Evolutionary conservation across 2,113 vertebrate genomes (phyloP), one percentile per base, ranked within the genome.

Genomic region (Charadrius vociferus): DNA sequence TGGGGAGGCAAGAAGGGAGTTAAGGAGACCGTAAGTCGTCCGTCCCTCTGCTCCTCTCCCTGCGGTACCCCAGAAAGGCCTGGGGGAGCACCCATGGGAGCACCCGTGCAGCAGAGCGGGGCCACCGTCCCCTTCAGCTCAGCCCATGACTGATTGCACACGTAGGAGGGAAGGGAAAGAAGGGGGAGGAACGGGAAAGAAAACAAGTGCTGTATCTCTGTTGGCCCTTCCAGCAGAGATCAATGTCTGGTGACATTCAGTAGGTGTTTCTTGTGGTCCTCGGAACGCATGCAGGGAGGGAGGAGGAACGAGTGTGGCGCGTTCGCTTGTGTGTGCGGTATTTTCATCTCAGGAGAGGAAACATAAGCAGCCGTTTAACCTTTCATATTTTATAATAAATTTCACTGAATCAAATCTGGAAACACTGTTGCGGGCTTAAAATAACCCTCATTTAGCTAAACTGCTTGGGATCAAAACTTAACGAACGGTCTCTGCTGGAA

Each of bases 371-470:
- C 66, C 49, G 73, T 94, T 93, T 90, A 91, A 80, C 49, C 41
- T 93, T 88, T 88, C 62, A 55, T 77, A 70, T 95, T 95, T 89
- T 91, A 16, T 9, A 90, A 96, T 81, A 83, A 84, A 93, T 95
- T 90, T 93, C 45, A 83, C 67, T 43, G 77, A 91, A 94, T 80
- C 66, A 83, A 67, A 95, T 89, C 93, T 94, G 71, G 50, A 95
- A 95, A 86, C 71, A 77, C 66, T 83, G 63, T 88, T 80, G 62
- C 26, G 66, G 63, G 55, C 75, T 94, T 94, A 66, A 96, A 96
- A 97, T 92, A 91, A 55, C 32, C 14, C 34, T 88, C 87, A 88
- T 95, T 97, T 93, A 87, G 79, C 81, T 94, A 77, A 94, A 55
- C 74, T 93, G 53, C n/a, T 82, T 18, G 45, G 55, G 89, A 90